Base-by-base conservation (phyloP, 2,113 vertebrate species). In the Lampris megalopsis region DNA sequence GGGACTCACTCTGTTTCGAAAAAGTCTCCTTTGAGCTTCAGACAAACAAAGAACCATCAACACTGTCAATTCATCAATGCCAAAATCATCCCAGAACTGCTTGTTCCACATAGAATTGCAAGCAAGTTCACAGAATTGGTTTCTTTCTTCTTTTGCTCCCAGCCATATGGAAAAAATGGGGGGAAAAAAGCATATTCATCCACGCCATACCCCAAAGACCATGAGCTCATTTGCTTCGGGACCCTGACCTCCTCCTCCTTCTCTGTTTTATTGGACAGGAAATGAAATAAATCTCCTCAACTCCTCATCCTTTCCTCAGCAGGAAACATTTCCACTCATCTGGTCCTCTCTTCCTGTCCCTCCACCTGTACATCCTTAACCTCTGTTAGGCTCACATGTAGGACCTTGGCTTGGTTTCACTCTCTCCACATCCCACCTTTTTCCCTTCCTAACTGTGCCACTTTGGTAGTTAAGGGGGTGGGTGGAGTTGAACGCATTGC, bases 181-280 rank as follows among this genome's bases (percentile, higher is more conserved):
- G 45, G 67, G 76, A 87, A 77, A 60, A 81, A 79, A 77, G 83
- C 75, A 76, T 78, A 66, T 84, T 38, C 9, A 42, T 77, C 70
- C 73, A 71, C n/a, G 13, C 57, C 5, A 48, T 70, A 64, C 85
- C 84, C 80, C 6, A 9, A 49, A 68, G 73, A 79, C 62, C 69
- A 45, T 88, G 84, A 91, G 71, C 79, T 86, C 84, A 90, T 49
- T 83, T 38, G 5, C 68, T 83, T 60, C 54, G 81, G 80, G 81
- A 82, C 40, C 47, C 63, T 74, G 56, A 61, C 80, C 75, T 61
- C 83, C 69, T 75, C 58, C 77, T 52, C 40, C 62, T 10, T 36
- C 40, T 3, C 63, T 57, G 62, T 77, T 83, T 83, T 80, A 57
- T 72, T 77, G 75, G 76, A 83, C 66, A 81, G 72, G 69, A 88